Evolutionary conservation across 2,888 invertebrate genomes (phyloP), one percentile per base, ranked within the genome.

Genomic region (Baccha elongata): DNA sequence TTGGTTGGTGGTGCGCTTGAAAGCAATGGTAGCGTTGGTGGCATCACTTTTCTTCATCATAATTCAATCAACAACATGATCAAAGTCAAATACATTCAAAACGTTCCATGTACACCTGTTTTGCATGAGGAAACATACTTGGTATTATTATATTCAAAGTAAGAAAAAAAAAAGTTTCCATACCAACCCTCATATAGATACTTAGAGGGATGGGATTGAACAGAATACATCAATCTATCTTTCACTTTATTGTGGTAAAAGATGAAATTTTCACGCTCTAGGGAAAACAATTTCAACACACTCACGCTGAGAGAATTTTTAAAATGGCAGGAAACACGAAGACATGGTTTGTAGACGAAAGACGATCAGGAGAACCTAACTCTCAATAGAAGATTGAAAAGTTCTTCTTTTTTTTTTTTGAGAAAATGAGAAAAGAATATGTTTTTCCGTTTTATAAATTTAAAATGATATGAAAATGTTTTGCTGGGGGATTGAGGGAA

Each of bases 11-110:
- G 23, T 17, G 32, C 29, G 17, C 8, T 13, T 1, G 8, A 48
- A 13, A 26, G 37, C 35, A n/a, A 10, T 26, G 42, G 72, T 50
- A 32, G 40, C 55, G 10, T 44, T 37, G 44, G 65, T 68, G 46
- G 29, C 26, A 44, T 60, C 60, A 44, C 48, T 64, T 64, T 37
- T 10, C 67, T 76, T 64, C 67, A 73, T 83, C 72, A 73, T 83
- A 83, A 83, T 78, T 83, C 83, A 83, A 83, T 83, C 83, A 83
- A 68, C 78, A 72, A 68, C 67, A 72, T 76, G 83, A 83, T 83
- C 83, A 83, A 83, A 83, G 83, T 62, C 67, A 78, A 60, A 67
- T 67, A 74, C 37, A 64, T 48, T 53, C 76, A 71, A 78, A 78
- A 83, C 68, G 62, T 46, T 62, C 19, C 26, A 35, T 58, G 26